Evolutionary conservation across 2,888 invertebrate genomes (phyloP), one percentile per base, ranked within the genome.

Genomic region (Agonopterix subpropinquella): DNA sequence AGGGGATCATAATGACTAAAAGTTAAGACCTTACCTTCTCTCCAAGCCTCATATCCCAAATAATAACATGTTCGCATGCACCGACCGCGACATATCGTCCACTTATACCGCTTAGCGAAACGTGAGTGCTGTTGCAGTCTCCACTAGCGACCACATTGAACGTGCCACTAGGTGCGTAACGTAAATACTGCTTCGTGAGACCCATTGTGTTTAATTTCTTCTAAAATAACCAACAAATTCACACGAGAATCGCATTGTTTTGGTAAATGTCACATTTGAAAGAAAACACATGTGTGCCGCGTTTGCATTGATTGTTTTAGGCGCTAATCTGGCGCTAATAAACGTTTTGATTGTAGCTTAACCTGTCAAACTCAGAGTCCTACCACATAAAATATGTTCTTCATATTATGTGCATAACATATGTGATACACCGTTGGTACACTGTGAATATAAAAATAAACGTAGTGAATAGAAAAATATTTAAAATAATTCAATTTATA

Each of bases 21-120:
- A 28, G 28, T 28, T 28, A 28, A 28, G 5, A 4, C 11, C 45
- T 67, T 78, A 95, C 94, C 90, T 94, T 95, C 77, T 95, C 94
- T 41, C 94, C 93, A 7, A 95, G 92, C 70, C 95, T 91, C 73
- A 98, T 90, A 87, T 99, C 98, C 97, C 98, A 99, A 67, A 99
- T 91, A 66, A 95, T 92, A 53, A 98, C 94, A 90, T 97, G 94
- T 89, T 99, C 98, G 70, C 96, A 96, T 8, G 96, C 97, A 47
- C 96, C 97, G n/a, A 94, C 94, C 43, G 97, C 98, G 45, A 96
- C 92, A 80, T 92, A 97, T 73, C 96, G 91, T 43, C 96, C 96
- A 70, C 94, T 93, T 54, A 92, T 92, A 45, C 92, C 93, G 62
- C 94, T 92, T 51, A 94, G 83, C 41, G 94, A 92, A 1, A 98